These are phyloP conservation scores for Sphecodes monilicornis DNA, from an alignment of 2,888 invertebrate species.

Conservation along the genomic window DNA sequence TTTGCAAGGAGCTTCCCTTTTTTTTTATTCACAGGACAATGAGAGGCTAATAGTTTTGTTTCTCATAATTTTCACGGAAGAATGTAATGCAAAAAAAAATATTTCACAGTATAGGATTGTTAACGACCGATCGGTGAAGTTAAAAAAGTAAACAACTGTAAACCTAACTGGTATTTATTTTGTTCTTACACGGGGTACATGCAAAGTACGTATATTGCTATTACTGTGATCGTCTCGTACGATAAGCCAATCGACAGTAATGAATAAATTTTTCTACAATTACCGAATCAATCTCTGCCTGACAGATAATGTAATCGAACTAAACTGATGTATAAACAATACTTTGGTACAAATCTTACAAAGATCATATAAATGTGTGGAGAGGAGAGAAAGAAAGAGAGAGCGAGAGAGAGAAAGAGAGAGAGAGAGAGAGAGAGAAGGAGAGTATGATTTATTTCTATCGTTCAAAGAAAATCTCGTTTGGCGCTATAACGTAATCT, in stretches of 20 bases:
- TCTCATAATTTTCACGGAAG: constrained; percentile 58
- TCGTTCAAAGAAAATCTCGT: constrained; percentile 47
- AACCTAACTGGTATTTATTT: constrained; percentile 55
- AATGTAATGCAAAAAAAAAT: constrained; percentile 44
- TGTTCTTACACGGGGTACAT: constrained; percentile 51
- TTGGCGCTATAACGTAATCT: constrained; percentile 33
- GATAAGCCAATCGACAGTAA: constrained; percentile 46
- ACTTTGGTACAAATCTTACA: constrained; percentile 23
- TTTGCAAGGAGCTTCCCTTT: constrained; percentile 59
- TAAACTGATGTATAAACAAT: constrained; percentile 25
- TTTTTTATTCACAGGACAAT: constrained; percentile 63
- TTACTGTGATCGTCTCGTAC: constrained; percentile 45
- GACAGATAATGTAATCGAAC: constrained; percentile 42
- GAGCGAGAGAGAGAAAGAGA: constrained; percentile 11
- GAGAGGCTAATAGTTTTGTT: constrained; percentile 62
- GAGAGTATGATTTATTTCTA: constrained; percentile 30
- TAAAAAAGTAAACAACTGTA: constrained; percentile 41
- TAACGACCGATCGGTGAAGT: constrained; percentile 48
- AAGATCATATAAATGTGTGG: constrained; percentile 27
- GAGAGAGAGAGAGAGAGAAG: constrained; percentile 17
- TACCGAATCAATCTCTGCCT: constrained; percentile 37
- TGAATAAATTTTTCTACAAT: constrained; percentile 42
- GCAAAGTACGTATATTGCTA: constrained; percentile 57
- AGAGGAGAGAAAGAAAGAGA: constrained; percentile 24
- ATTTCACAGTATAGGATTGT: constrained; percentile 44